phyloP scores from a whole-genome alignment of 2,888 invertebrate genomes.

The Megastigmus dorsalis region DNA sequence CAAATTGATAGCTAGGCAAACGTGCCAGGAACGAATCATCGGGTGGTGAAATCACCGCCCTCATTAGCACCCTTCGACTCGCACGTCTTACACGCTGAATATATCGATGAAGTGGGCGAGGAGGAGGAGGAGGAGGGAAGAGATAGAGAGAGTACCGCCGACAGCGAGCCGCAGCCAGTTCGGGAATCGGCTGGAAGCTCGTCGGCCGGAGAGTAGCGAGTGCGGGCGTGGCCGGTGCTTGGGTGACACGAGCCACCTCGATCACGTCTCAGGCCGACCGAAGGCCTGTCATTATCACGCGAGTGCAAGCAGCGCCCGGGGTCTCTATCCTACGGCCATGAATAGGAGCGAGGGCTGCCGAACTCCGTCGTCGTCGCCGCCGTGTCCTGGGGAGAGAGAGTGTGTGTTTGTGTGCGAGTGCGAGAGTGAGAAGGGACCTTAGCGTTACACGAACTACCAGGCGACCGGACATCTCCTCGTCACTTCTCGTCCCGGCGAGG shows the following conservation, averaged over 20 bases:
- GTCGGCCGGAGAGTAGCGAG: no score
- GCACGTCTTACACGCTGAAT: neutral
- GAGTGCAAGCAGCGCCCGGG: constrained; percentile 55
- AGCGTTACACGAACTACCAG: constrained; percentile 32
- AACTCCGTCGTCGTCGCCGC: constrained; percentile 1
- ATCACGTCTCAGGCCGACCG: constrained; percentile 64
- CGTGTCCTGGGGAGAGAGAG: constrained; percentile 6
- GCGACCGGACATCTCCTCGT: constrained; percentile 58
- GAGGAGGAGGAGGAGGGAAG: neutral
- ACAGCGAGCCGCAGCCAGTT: no score
- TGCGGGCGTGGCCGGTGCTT: constrained; percentile 53
- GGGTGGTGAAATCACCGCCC: neutral
- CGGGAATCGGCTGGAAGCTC: neutral
- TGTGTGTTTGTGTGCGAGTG: no score
- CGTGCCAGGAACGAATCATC: neutral
- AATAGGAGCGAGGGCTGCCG: constrained; percentile 22
- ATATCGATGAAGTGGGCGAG: neutral
- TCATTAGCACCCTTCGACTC: constrained; percentile 27
- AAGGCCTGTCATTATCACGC: constrained; percentile 74
- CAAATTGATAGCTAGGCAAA: constrained; percentile 10
- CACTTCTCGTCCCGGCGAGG: constrained; percentile 52
- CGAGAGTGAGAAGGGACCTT: constrained; percentile 45
- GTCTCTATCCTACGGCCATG: constrained; percentile 60
- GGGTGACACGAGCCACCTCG: constrained; percentile 69
- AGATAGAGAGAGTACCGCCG: no score